phyloP scores from a whole-genome alignment of 1,140 invertebrate genomes.

The Atta texana region DNA sequence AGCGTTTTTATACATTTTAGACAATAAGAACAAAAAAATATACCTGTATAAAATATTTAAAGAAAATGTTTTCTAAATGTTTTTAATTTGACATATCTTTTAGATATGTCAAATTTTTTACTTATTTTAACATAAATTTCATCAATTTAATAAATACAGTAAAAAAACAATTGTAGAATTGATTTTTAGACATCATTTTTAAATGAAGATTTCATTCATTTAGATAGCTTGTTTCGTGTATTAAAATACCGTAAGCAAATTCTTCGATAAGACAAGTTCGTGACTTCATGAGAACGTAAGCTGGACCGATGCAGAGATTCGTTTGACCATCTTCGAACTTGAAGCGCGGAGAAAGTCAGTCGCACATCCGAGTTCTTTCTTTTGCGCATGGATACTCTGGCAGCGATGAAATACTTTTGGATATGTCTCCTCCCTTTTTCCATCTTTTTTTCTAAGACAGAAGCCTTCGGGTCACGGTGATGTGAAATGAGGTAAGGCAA shows the following conservation, averaged over 20 bases:
- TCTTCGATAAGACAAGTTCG: not conserved
- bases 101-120: not conserved
- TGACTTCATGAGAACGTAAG: conserved; percentile 3
- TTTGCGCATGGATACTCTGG: conserved; percentile 12
- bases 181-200: not conserved
- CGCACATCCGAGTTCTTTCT: conserved; percentile 50
- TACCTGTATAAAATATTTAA: not conserved
- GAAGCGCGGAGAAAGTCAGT: conserved; percentile 81
- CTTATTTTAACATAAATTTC: not conserved
- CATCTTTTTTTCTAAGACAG: conserved; percentile 76
- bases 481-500: conserved; percentile 35
- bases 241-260: conserved; percentile 20
- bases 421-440: conserved; percentile 72
- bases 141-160: too few species aligned
- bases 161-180: not conserved
- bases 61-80: not conserved
- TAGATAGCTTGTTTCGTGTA: not conserved
- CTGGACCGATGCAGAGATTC: conserved; percentile 50
- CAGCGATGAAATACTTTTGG: conserved; percentile 63
- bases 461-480: conserved; percentile 83
- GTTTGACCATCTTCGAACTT: conserved; percentile 54
- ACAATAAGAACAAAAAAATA: not conserved
- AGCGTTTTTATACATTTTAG: conserved; percentile 1
- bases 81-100: not conserved
- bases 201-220: not conserved